Base-by-base conservation (phyloP, 2,888 invertebrate species). In the Orchestes rusci region DNA sequence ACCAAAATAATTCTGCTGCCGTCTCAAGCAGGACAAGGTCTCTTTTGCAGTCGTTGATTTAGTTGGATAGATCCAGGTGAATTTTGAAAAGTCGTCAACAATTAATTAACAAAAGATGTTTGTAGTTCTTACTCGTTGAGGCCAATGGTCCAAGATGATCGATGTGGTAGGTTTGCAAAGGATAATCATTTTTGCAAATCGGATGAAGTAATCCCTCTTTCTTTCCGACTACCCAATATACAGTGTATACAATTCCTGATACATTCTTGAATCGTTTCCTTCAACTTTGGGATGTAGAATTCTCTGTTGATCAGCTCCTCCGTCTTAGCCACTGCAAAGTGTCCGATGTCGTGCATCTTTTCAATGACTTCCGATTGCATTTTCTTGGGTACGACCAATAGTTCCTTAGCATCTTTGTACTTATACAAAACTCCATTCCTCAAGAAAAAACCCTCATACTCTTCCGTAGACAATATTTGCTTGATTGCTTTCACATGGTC, bases 321-420 rank as follows among this genome's bases (percentile, higher is more conserved):
- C 4, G 30, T 30, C 13, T 30, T 30, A 4, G 4, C 13, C 13
- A 30, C 12, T 15, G 51, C 51, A 52, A 65, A 65, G 53, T 66
- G 64, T 18, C 65, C 63, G 16, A 53, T 52, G 18, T 59, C 59
- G 45, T 67, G 66, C 1, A 53, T 52, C n/a, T 47, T 56, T 23
- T 50, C 51, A 2, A 68, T 65, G 2, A 68, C 56, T 41, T 66
- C 59, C 3, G 39, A 45, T 43, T 63, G 56, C 61, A 70, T 60
- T 7, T 16, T 12, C 15, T 51, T 57, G 1, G 67, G 67, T 17
- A 66, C 55, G 0, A 54, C 56, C 19, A 55, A 12, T 16, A 57
- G 32, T 38, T 53, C 45, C 45, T 20, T 19, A 27, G 45, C 52
- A 27, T 52, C 36, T 29, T 39, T 45, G 40, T 44, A 48, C 31